Percentiles rank a stretch among this genome's conserved stretches.
These are phyloP conservation scores for Nixonia krombeini DNA, from an alignment of 1,140 invertebrate species.

Conservation along the genomic window DNA sequence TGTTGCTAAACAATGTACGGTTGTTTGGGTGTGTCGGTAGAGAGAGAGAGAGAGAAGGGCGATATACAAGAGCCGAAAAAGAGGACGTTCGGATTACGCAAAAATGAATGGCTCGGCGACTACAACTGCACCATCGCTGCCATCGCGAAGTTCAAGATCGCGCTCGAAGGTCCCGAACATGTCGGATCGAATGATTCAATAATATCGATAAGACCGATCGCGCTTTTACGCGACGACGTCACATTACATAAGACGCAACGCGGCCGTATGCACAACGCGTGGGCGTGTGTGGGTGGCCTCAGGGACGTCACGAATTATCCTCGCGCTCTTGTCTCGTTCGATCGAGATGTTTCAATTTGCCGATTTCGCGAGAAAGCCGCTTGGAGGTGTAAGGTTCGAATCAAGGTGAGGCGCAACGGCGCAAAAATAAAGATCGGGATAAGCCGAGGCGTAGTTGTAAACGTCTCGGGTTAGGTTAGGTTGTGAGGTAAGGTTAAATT, in stretches of 20 bases:
- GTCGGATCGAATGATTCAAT: conserved; percentile 16
- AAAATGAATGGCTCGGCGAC: too few species aligned
- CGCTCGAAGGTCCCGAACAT: neutral
- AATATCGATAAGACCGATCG: conserved; percentile 16
- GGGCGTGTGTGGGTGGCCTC: conserved; percentile 2
- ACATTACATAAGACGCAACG: conserved; percentile 4
- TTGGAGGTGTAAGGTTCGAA: too few species aligned
- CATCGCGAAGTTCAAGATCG: conserved; percentile 35
- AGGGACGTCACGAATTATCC: conserved; percentile 3
- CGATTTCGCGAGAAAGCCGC: neutral
- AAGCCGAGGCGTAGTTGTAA: too few species aligned
- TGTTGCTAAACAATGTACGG: too few species aligned
- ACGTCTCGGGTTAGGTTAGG: too few species aligned
- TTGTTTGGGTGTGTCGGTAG: too few species aligned
- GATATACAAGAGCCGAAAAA: too few species aligned
- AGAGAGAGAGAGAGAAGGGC: too few species aligned
- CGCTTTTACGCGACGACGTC: conserved; percentile 7
- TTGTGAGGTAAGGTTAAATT: too few species aligned
- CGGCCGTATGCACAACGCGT: too few species aligned
- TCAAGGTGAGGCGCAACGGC: too few species aligned
- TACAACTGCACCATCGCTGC: conserved; percentile 3
- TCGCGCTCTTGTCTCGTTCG: neutral
- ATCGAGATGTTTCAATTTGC: neutral
- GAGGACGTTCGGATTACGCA: too few species aligned
- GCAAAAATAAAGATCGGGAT: neutral